Conservation (phyloP, 2,888 invertebrate genomes). For the Andrena marginata region DNA sequence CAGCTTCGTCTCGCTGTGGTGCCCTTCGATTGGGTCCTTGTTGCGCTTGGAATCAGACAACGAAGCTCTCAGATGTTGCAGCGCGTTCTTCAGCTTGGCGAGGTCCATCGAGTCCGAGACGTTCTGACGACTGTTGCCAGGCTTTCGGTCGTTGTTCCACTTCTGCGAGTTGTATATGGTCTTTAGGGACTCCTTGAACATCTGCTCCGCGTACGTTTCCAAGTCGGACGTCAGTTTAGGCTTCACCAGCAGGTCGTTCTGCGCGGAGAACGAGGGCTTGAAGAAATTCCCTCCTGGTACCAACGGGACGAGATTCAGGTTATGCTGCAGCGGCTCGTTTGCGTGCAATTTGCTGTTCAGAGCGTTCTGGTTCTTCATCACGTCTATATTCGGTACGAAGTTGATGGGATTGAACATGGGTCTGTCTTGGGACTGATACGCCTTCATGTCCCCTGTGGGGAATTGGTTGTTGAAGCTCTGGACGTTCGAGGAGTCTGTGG, state of each 20-base stretch:
- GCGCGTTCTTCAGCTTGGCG: slow-evolving; percentile 76
- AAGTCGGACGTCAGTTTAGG: slow-evolving; percentile 80
- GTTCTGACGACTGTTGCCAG: slow-evolving; percentile 68
- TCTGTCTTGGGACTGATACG: slow-evolving; percentile 67
- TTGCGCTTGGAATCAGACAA: slow-evolving; percentile 65
- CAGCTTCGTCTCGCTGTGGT: slow-evolving; percentile 79
- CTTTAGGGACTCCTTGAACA: slow-evolving; percentile 83
- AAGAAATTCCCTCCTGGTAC: slow-evolving; percentile 82
- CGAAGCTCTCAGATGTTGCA: slow-evolving; percentile 76
- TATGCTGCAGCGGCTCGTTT: slow-evolving; percentile 74
- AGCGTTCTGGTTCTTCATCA: slow-evolving; percentile 79
- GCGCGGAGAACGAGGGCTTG: slow-evolving; percentile 74
- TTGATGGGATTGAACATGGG: slow-evolving; percentile 81
- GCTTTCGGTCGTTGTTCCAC: slow-evolving; percentile 81
- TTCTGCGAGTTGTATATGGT: slow-evolving; percentile 84
- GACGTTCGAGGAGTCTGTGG: slow-evolving; percentile 66
- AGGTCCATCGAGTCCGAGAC: slow-evolving; percentile 75
- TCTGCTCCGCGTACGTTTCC: slow-evolving; percentile 83
- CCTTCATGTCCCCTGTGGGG: slow-evolving; percentile 56
- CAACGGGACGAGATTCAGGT: slow-evolving; percentile 79
- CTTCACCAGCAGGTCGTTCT: slow-evolving; percentile 76
- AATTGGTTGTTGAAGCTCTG: slow-evolving; percentile 71
- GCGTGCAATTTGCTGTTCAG: slow-evolving; percentile 76
- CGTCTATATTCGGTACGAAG: slow-evolving; percentile 81
- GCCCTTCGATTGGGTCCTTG: slow-evolving; percentile 77